Percentiles rank a stretch among this genome's conserved stretches.
Conservation (phyloP, 2,888 invertebrate species). For the Gryllus longicercus region DNA sequence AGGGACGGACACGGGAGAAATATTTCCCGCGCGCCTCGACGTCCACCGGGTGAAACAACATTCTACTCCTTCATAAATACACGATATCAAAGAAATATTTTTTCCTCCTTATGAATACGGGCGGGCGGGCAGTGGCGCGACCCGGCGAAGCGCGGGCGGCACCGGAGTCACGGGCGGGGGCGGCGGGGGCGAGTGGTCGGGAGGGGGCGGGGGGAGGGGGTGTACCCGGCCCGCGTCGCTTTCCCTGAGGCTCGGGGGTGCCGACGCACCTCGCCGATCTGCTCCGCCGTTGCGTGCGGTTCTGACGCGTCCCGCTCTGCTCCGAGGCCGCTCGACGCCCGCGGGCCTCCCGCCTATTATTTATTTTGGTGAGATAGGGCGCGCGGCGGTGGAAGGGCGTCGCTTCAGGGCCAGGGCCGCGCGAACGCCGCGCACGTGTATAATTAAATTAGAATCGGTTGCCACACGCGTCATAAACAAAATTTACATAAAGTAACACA, state of each 20-base stretch:
- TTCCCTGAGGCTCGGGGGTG: no score
- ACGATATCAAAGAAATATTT: slow-evolving; percentile 17
- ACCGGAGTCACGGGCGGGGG: no score
- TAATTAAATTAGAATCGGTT: slow-evolving; percentile 2
- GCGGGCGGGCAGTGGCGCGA: background rate
- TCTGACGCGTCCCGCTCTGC: background rate
- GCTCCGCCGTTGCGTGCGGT: background rate
- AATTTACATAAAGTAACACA: slow-evolving; percentile 17
- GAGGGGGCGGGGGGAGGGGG: no score
- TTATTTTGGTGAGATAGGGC: background rate
- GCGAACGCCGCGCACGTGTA: background rate
- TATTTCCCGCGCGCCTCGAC: background rate
- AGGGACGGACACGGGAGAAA: background rate
- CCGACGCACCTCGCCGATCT: background rate
- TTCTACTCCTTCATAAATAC: slow-evolving; percentile 3
- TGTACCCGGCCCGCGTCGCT: no score
- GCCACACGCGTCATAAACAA: slow-evolving; percentile 17
- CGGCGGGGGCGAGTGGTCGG: no score
- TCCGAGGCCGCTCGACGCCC: background rate
- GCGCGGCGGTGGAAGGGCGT: background rate
- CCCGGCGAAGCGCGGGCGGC: no score
- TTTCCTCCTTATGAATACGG: background rate
- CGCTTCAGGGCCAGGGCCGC: background rate
- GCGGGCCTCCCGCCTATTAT: background rate
- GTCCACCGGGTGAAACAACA: slow-evolving; percentile 17